Percentiles rank a stretch among this genome's conserved stretches.
These are phyloP conservation scores for Lutra lutra DNA, from an alignment of 2,797 vertebrate species.

Conservation along the genomic window DNA sequence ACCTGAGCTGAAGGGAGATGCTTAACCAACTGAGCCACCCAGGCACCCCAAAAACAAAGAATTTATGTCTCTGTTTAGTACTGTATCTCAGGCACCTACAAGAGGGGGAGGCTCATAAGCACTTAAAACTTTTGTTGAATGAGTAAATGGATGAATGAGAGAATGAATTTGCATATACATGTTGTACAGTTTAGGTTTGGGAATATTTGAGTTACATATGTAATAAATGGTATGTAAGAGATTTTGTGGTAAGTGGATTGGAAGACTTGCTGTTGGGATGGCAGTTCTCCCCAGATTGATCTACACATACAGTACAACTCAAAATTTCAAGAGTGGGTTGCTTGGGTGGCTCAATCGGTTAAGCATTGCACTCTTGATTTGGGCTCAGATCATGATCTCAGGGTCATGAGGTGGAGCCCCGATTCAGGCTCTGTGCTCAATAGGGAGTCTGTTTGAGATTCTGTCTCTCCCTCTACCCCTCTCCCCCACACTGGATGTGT, in stretches of 20 bases:
- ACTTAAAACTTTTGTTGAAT: neutral
- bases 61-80: neutral
- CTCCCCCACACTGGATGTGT: neutral
- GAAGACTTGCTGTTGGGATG: neutral
- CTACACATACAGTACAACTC: neutral
- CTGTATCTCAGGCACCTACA: neutral
- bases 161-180: neutral
- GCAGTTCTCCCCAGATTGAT: neutral
- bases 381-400: neutral
- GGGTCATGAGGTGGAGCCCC: neutral
- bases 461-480: neutral
- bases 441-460: neutral
- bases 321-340: neutral
- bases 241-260: neutral
- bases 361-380: neutral
- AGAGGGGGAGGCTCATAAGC: neutral
- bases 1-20: too few relatives aligned
- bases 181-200: neutral
- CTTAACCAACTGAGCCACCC: too few relatives aligned
- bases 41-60: neutral
- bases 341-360: neutral
- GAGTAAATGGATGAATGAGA: neutral
- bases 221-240: neutral
- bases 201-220: neutral
- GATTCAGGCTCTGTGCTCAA: neutral